A percentile compares a stretch with the other conserved stretches of the same genome.
phyloP scores from a whole-genome alignment of 2,113 vertebrate species.

The Hippocampus zosterae region DNA sequence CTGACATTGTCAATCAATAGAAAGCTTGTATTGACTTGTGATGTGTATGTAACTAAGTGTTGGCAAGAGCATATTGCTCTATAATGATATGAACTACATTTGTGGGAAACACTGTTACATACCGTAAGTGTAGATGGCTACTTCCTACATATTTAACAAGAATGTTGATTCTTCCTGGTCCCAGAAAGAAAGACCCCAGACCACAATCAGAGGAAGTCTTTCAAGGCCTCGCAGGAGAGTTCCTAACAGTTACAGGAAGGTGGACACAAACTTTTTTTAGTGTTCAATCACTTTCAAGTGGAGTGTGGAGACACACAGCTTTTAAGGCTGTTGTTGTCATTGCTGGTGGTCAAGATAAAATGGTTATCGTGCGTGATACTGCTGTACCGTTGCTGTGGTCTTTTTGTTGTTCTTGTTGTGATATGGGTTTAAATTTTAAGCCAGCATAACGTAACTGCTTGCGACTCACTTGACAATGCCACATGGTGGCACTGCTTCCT shows the following conservation, averaged over 20 bases:
- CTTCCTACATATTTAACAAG: not conserved
- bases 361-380: not conserved
- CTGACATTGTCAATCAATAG: too few species aligned
- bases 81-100: not conserved
- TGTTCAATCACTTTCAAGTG: conserved; percentile 15
- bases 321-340: not conserved
- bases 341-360: not conserved
- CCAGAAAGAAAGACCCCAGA: conserved; percentile 9
- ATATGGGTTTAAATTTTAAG: not conserved
- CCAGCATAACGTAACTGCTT: not conserved
- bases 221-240: conserved; percentile 10
- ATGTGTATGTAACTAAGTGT: not conserved
- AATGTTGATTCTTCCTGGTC: not conserved
- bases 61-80: not conserved
- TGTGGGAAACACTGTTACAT: not conserved
- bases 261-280: conserved; percentile 20
- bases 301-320: not conserved
- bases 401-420: not conserved
- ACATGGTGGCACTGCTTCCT: conserved; percentile 63
- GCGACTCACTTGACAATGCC: conserved; percentile 13
- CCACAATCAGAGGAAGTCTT: conserved; percentile 52
- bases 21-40: not conserved
- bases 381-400: not conserved
- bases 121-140: not conserved
- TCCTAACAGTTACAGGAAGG: conserved; percentile 36